Base-by-base conservation (phyloP, 2,113 vertebrate genomes). In the Rhizomys pruinosus region DNA sequence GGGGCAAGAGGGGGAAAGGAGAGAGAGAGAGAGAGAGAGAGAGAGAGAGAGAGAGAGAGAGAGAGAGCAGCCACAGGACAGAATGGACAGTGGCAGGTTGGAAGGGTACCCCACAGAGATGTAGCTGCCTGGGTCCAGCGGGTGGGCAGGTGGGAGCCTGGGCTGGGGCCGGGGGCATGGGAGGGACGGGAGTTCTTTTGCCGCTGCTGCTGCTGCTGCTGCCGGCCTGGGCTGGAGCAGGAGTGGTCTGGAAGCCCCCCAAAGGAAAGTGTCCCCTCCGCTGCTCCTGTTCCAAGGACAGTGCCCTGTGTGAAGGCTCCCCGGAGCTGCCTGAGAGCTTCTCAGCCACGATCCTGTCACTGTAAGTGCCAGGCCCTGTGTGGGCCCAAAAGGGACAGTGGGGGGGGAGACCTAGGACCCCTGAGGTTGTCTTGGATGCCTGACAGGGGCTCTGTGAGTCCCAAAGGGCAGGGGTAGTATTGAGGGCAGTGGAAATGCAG, bases 221-320 rank as follows among this genome's bases (percentile, higher is more conserved):
- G 71, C 91, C 97, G 90, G 92, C 91, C 0, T 88, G 87, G 34
- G 72, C 3, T 0, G 78, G 87, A 57, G 22, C 17, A 3, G 82
- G 68, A 68, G 84, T 22, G 61, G 85, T 92, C 68, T 96, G 95
- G 86, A 97, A 92, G 85, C 91, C 97, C 34, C 96, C 95, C 15
- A 97, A 96, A 76, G 96, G 97, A 22, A 98, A 96, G 71, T 98
- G 98, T 85, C 96, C 97, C 2, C 37, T 27, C 0, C 93, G 91
- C 90, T 98, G 98, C 81, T 97, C 96, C 94, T 98, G 98, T 87
- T 97, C 97, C 85, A 97, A 97, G 73, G 98, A 98, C 57, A 98
- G 93, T 7, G 97, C 98, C 74, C 95, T 98, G 57, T 98, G 98
- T 37, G 97, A 98, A 87, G 96, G 96, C 57, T 93, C 96, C 84